phyloP scores from a whole-genome alignment of 2,113 vertebrate genomes.

The Trematomus loennbergii region DNA sequence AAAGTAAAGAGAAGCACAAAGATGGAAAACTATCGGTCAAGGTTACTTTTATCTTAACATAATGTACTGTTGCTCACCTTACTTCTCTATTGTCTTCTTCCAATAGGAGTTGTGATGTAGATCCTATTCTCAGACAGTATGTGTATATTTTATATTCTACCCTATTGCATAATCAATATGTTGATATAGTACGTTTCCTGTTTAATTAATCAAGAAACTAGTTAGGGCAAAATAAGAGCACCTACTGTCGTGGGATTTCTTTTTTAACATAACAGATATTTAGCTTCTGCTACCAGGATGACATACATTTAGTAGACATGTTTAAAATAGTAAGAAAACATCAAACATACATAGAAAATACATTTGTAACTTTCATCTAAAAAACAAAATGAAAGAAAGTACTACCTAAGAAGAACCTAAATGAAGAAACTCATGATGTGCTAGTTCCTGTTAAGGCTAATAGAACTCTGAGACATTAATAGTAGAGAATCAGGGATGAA shows the following conservation, averaged over 20 bases:
- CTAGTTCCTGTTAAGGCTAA: not conserved
- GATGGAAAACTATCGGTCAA: not conserved
- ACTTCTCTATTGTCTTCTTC: not conserved
- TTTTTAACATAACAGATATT: not conserved
- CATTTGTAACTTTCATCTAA: not conserved
- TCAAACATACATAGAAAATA: not conserved
- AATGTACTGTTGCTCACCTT: too few species aligned
- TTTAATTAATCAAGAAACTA: not conserved
- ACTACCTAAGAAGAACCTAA: not conserved
- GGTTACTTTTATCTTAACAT: not conserved
- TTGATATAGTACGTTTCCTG: not conserved
- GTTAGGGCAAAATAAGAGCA: not conserved
- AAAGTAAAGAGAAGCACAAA: not conserved
- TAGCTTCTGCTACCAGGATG: not conserved
- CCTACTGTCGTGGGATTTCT: not conserved
- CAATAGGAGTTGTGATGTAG: not conserved
- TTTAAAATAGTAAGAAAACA: not conserved
- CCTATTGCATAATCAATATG: not conserved
- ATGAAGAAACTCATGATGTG: not conserved
- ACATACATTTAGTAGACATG: not conserved
- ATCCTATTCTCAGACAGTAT: too few species aligned
- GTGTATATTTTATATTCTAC: not conserved
- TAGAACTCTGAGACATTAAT: constrained; percentile 5
- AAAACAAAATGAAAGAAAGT: not conserved
- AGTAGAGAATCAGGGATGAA: constrained; percentile 4